Base-by-base conservation (phyloP, 2,888 invertebrate species). In the Hermaeophaga mercurialis region DNA sequence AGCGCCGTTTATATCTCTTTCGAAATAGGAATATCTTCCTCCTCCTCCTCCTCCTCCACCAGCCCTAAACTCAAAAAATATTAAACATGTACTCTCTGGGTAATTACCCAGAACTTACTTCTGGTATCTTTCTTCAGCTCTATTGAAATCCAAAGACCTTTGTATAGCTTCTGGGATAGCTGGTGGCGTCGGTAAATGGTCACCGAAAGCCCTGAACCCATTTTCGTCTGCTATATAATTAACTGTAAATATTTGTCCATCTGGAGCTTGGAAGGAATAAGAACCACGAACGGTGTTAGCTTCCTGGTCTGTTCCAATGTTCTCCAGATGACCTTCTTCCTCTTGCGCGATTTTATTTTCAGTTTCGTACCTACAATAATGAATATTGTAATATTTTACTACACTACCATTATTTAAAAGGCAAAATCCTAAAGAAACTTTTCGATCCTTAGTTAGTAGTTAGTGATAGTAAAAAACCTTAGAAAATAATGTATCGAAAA, bases 361-460 rank as follows among this genome's bases (percentile, higher is more conserved):
- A 86, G 90, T 73, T 89, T 86, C 73, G 88, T 89, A 80, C 85
- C 90, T 46, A 87, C 85, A 62, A 89, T 89, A 70, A 87, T 87
- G 54, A 90, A 5, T 31, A 9, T 3, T 2, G 12, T 19, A 0
- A 48, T n/a, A n/a, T n/a, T n/a, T n/a, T n/a, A n/a, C n/a, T n/a
- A n/a, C n/a, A n/a, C n/a, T n/a, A n/a, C n/a, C n/a, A n/a, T n/a
- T n/a, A n/a, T n/a, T n/a, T n/a, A n/a, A n/a, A n/a, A n/a, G n/a
- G n/a, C n/a, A n/a, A n/a, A n/a, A n/a, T n/a, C n/a, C n/a, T n/a
- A n/a, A n/a, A n/a, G n/a, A n/a, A n/a, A n/a, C n/a, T n/a, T n/a
- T n/a, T n/a, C n/a, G n/a, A n/a, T n/a, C n/a, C n/a, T n/a, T n/a
- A n/a, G n/a, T n/a, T n/a, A n/a, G n/a, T n/a, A n/a, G n/a, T n/a